Percentiles rank a stretch among this genome's conserved stretches.
Evolutionary conservation across 2,113 vertebrate genomes (phyloP).

Genomic region (Oryzias woworae): DNA sequence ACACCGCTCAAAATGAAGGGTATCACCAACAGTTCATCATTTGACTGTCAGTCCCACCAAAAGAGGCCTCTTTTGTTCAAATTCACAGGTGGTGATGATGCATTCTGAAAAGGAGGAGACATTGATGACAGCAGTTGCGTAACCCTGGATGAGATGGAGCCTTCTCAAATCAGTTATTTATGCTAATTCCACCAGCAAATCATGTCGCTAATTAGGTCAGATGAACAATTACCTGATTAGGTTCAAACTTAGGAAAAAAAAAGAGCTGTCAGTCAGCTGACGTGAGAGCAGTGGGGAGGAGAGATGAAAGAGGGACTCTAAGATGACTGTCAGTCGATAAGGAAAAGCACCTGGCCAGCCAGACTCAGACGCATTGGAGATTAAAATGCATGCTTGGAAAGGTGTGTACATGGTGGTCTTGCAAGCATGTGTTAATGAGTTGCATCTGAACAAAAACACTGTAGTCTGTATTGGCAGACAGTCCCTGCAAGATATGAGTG

Average conservation of each 20-base stretch:
- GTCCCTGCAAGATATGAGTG: no score
- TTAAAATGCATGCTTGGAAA: no score
- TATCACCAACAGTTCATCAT: constrained; percentile 55
- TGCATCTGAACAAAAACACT: no score
- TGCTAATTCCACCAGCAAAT: constrained; percentile 54
- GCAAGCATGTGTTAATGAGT: no score
- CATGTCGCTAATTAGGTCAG: constrained; percentile 62
- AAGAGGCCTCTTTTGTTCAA: constrained; percentile 43
- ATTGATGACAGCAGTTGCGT: constrained; percentile 31
- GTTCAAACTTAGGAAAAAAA: constrained; percentile 27
- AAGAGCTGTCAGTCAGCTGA: constrained; percentile 58
- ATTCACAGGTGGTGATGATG: constrained; percentile 45
- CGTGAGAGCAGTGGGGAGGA: constrained; percentile 16
- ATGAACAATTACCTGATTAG: constrained; percentile 69
- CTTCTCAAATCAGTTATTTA: constrained; percentile 53
- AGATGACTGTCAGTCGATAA: no score
- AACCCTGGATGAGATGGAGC: constrained; percentile 39
- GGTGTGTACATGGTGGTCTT: no score
- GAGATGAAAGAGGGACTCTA: no score
- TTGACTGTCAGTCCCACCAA: constrained; percentile 31
- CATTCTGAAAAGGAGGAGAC: constrained; percentile 39
- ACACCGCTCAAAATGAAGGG: constrained; percentile 50
- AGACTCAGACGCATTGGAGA: no score
- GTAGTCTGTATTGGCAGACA: no score
- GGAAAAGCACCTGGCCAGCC: no score